Evolutionary conservation across 2,888 invertebrate genomes (phyloP).

Genomic region (Melanostoma mellinum): DNA sequence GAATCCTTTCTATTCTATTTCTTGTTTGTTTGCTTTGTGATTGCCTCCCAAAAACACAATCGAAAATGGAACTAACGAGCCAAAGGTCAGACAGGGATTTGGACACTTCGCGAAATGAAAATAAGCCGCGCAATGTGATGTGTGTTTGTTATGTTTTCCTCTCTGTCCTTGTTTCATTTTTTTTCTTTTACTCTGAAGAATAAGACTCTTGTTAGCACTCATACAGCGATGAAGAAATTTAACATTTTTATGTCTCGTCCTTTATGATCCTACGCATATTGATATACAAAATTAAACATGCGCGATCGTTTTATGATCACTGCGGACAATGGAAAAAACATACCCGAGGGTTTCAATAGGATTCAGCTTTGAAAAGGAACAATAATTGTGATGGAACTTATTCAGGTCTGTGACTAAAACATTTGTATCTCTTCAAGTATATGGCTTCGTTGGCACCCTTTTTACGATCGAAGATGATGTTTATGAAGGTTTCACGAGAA

Average conservation of each 20-base stretch:
- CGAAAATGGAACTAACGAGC: constrained; percentile 67
- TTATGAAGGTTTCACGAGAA: constrained; percentile 16
- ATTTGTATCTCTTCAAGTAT: constrained; percentile 24
- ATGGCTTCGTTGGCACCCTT: constrained; percentile 42
- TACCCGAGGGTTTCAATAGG: constrained; percentile 5
- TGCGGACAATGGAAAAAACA: constrained; percentile 31
- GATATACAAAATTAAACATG: constrained; percentile 38
- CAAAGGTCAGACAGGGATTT: constrained; percentile 81
- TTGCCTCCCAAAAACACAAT: constrained; percentile 32
- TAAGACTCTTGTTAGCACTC: constrained; percentile 23
- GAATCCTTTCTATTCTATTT: constrained; percentile 27
- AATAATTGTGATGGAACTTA: not conserved
- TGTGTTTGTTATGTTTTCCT: constrained; percentile 1
- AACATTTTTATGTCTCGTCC: constrained; percentile 39
- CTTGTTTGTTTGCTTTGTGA: constrained; percentile 50
- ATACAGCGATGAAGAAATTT: constrained; percentile 31
- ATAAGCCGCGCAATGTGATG: constrained; percentile 32
- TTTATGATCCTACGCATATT: constrained; percentile 65
- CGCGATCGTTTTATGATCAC: constrained; percentile 53
- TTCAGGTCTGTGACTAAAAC: constrained; percentile 8
- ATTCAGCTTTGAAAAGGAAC: not conserved
- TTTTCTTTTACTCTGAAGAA: not conserved
- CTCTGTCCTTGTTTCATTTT: not conserved
- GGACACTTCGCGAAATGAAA: constrained; percentile 72
- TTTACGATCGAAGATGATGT: constrained; percentile 46